Evolutionary conservation across 2,113 vertebrate genomes (phyloP).

Genomic region (Pelecanoides urinatrix): DNA sequence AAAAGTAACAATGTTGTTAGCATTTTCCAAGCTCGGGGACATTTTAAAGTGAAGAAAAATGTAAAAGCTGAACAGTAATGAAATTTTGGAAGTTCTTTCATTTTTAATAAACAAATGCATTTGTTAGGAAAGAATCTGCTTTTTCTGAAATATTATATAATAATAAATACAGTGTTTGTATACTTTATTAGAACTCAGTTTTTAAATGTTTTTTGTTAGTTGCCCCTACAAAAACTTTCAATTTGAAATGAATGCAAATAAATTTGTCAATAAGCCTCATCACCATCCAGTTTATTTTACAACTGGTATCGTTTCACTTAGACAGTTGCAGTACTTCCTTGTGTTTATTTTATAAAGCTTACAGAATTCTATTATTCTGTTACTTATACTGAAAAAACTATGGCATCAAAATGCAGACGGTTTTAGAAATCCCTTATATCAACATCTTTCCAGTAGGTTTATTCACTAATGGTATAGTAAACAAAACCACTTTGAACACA

Average conservation of each 20-base stretch:
- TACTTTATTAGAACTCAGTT: background rate
- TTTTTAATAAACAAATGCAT: background rate
- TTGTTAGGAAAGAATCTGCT: background rate
- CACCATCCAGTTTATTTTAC: background rate
- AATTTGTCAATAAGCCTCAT: background rate
- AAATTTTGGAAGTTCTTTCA: background rate
- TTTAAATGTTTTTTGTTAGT: background rate
- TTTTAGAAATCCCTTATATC: background rate
- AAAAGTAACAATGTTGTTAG: background rate
- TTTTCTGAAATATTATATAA: background rate
- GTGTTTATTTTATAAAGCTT: background rate
- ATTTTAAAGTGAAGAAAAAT: constrained; percentile 8
- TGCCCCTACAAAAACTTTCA: background rate
- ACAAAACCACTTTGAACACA: background rate
- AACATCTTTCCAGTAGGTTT: background rate
- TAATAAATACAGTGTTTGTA: background rate
- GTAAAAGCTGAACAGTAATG: background rate
- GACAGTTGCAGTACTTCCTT: background rate
- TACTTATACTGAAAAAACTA: background rate
- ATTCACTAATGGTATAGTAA: background rate
- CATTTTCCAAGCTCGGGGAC: background rate
- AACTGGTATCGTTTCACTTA: background rate
- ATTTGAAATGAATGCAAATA: background rate
- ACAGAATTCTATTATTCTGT: background rate
- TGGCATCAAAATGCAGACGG: background rate